phyloP scores from a whole-genome alignment of 2,888 invertebrate genomes.

The Chymomyza fuscimana region DNA sequence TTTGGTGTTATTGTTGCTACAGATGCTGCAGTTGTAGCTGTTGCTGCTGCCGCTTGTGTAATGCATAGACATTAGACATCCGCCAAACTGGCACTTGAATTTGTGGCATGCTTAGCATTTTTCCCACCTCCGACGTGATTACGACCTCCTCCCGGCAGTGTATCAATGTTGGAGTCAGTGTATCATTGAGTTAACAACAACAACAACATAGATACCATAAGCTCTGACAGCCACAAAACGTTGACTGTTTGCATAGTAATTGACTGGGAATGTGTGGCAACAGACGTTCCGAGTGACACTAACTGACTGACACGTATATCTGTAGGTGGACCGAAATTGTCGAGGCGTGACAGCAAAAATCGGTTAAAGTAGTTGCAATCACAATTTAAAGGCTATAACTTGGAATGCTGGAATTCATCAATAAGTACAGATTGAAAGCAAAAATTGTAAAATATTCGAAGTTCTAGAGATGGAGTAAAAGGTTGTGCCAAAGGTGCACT shows the following conservation, averaged over 20 bases:
- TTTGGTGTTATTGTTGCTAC: conserved; percentile 1
- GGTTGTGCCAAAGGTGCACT: too few species aligned
- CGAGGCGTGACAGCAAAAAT: background rate
- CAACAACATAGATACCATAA: background rate
- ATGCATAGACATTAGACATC: background rate
- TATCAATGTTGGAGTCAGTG: background rate
- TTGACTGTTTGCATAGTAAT: conserved; percentile 11
- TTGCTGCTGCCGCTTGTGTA: background rate
- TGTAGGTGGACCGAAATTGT: conserved; percentile 1
- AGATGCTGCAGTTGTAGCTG: background rate
- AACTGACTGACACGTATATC: background rate
- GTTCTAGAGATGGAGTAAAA: background rate
- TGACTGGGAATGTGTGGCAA: conserved; percentile 6
- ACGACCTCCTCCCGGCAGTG: background rate
- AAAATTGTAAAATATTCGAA: background rate
- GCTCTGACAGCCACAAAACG: conserved; percentile 2
- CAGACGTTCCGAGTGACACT: background rate
- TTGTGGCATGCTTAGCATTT: conserved; percentile 4
- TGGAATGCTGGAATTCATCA: background rate
- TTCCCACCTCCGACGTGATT: background rate
- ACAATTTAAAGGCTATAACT: background rate
- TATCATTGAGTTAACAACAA: background rate
- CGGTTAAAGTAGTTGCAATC: background rate
- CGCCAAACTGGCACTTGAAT: conserved; percentile 1
- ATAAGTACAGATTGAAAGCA: background rate